phyloP scores from a whole-genome alignment of 2,797 vertebrate species.

The Xyrichtys novacula region DNA sequence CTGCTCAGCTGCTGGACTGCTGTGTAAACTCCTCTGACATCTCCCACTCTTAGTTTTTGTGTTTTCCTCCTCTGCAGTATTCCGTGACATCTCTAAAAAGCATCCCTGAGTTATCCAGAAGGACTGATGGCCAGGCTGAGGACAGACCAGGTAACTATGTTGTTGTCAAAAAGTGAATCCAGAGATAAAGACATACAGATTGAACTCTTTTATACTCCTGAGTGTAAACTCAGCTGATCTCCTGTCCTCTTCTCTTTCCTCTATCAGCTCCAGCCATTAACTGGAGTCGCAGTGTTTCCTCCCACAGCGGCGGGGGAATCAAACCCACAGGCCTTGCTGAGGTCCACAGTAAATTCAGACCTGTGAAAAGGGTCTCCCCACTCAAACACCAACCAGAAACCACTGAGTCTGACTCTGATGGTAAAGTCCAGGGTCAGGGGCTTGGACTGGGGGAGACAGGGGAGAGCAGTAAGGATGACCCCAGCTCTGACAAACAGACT shows the following conservation, averaged over 20 bases:
- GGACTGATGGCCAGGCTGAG: slow-evolving; percentile 91
- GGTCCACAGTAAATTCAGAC: slow-evolving; percentile 95
- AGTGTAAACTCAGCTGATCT: not conserved
- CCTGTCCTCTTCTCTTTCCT: not conserved
- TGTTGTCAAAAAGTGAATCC: too few relatives aligned
- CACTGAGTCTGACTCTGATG: slow-evolving; percentile 87
- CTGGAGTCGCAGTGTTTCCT: slow-evolving; percentile 91
- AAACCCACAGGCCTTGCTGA: slow-evolving; percentile 94
- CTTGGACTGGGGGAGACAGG: slow-evolving; percentile 67
- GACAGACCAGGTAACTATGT: slow-evolving; percentile 89
- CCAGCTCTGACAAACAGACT: slow-evolving; percentile 69
- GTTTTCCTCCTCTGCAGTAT: slow-evolving; percentile 83
- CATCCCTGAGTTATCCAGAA: slow-evolving; percentile 94
- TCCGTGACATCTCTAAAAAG: slow-evolving; percentile 94
- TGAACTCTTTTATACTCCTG: not conserved
- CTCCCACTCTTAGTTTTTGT: not conserved
- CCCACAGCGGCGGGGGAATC: slow-evolving; percentile 86
- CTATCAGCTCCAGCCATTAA: slow-evolving; percentile 89
- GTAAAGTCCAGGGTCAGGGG: slow-evolving; percentile 83
- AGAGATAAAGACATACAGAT: too few relatives aligned
- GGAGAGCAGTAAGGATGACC: slow-evolving; percentile 85
- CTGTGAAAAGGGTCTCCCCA: slow-evolving; percentile 96
- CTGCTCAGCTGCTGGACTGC: slow-evolving; percentile 16
- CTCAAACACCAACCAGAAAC: slow-evolving; percentile 96
- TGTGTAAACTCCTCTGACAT: not conserved